Percentiles rank a stretch among this genome's conserved stretches.
These are phyloP conservation scores for Hyperoplus immaculatus DNA, from an alignment of 2,797 vertebrate species.

Conservation along the genomic window DNA sequence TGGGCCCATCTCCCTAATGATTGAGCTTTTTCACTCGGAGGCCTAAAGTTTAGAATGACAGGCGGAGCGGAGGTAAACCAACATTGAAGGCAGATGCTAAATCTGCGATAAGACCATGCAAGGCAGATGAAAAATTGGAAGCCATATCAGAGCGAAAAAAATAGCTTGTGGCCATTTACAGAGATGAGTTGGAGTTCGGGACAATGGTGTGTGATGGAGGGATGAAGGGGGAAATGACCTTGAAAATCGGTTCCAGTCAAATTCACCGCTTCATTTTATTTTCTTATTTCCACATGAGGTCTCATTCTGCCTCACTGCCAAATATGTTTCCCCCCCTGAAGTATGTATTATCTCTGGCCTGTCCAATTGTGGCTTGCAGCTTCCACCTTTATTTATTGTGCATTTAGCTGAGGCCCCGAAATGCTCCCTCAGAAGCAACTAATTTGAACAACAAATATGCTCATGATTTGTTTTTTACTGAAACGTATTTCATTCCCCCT, in stretches of 20 bases:
- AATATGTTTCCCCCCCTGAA: conserved; percentile 12
- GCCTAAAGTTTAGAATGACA: conserved; percentile 43
- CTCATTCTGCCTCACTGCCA: conserved; percentile 29
- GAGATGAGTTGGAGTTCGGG: conserved; percentile 27
- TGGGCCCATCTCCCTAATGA: conserved; percentile 41
- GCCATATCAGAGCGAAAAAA: conserved; percentile 26
- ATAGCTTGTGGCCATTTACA: conserved; percentile 38
- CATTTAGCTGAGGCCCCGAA: conserved; percentile 38
- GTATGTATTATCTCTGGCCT: conserved; percentile 7
- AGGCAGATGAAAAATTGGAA: conserved; percentile 40
- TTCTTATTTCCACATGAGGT: conserved; percentile 18
- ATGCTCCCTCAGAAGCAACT: conserved; percentile 31
- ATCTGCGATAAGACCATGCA: conserved; percentile 50
- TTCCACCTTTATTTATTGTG: conserved; percentile 46
- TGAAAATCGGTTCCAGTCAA: conserved; percentile 43
- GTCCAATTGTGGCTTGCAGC: conserved; percentile 34
- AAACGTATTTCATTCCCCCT: conserved; percentile 48
- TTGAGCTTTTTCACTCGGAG: conserved; percentile 38
- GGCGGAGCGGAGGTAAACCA: conserved; percentile 15
- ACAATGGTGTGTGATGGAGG: conserved; percentile 2
- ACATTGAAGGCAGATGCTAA: conserved; percentile 53
- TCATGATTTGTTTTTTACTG: conserved; percentile 40
- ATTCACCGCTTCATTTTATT: conserved; percentile 12
- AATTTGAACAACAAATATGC: conserved; percentile 50
- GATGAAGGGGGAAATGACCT: conserved; percentile 33